Base-by-base conservation (phyloP, 1,140 invertebrate genomes). In the Protaetia brevitarsis region DNA sequence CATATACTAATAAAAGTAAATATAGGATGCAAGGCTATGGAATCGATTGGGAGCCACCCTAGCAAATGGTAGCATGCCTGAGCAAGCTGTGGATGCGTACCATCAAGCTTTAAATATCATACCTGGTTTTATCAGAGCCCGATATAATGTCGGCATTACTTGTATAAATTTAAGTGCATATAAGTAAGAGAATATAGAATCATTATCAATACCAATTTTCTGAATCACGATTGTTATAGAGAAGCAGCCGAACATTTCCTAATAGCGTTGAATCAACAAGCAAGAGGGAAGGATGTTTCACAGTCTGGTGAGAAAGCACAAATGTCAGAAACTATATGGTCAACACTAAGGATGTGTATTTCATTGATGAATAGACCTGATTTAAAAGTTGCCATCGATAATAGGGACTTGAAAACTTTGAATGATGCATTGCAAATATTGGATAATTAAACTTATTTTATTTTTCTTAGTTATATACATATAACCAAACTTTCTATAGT, bases 101-200 rank as follows among this genome's bases (percentile, higher is more conserved):
- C 89, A 95, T 74, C 86, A 88, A 74, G 96, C 97, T 45, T 81
- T 99, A 21, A 86, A 92, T 77, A 81, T 99, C 26, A 89, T 92
- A 60, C 97, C 97, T 2, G 96, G 97, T 11, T 99, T 97, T 78
- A 97, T 99, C 68, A 85, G 97, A 60, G 95, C 96, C 16, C 85
- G 97, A 69, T 99, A 97, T 75, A 99, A 99, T 82, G 89, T 99
- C 61, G 97, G 96, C 6, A 97, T 99, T 57, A 94, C 94, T 63
- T 99, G 97, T 77, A 93, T 98, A 76, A 97, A 98, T 82, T 84
- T 99, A n/a, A 89, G 90, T 72, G 93, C 93, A 23, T 91, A 98
- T 74, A 94, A 87, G 91, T 92, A 81, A 79, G 73, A 51, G 28
- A 56, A 29, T 27, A n/a, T 28, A 10, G n/a, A 62, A 29, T 31